Evolutionary conservation across 2,888 invertebrate species (phyloP).

Genomic region (Rhagophthalmus giganteus): DNA sequence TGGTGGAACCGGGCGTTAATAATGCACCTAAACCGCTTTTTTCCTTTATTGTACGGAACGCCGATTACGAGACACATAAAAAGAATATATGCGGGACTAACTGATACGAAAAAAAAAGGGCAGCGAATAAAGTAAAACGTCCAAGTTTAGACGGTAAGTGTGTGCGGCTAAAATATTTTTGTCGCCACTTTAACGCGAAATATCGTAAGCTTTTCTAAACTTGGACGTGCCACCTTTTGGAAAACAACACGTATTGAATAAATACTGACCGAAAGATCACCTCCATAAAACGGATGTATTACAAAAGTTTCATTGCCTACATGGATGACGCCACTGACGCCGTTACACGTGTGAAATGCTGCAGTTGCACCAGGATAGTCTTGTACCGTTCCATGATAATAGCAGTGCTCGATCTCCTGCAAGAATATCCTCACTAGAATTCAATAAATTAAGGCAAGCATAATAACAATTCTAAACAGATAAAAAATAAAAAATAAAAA

Average conservation of each 20-base stretch:
- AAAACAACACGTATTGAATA: too few relatives aligned
- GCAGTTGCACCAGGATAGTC: slow-evolving; percentile 96
- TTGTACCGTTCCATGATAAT: slow-evolving; percentile 97
- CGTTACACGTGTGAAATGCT: slow-evolving; percentile 97
- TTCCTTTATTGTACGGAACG: too few relatives aligned
- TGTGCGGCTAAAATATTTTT: not conserved
- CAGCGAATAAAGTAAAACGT: not conserved
- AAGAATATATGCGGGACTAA: too few relatives aligned
- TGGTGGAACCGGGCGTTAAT: too few relatives aligned
- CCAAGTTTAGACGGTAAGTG: not conserved
- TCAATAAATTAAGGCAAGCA: too few relatives aligned
- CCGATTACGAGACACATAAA: too few relatives aligned
- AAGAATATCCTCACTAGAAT: too few relatives aligned
- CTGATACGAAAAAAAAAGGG: too few relatives aligned
- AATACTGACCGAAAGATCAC: slow-evolving; percentile 91
- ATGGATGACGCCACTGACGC: slow-evolving; percentile 96
- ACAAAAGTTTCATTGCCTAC: slow-evolving; percentile 98
- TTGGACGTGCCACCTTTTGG: too few relatives aligned
- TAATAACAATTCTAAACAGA: not conserved
- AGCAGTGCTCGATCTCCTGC: slow-evolving; percentile 97
- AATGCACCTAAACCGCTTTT: too few relatives aligned
- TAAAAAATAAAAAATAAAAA: not conserved
- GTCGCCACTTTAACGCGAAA: too few relatives aligned
- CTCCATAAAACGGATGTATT: slow-evolving; percentile 96
- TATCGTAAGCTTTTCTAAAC: too few relatives aligned